Percentiles rank a stretch among this genome's conserved stretches.
Conservation (phyloP, 2,888 invertebrate species). For the Cataglyphis livida region DNA sequence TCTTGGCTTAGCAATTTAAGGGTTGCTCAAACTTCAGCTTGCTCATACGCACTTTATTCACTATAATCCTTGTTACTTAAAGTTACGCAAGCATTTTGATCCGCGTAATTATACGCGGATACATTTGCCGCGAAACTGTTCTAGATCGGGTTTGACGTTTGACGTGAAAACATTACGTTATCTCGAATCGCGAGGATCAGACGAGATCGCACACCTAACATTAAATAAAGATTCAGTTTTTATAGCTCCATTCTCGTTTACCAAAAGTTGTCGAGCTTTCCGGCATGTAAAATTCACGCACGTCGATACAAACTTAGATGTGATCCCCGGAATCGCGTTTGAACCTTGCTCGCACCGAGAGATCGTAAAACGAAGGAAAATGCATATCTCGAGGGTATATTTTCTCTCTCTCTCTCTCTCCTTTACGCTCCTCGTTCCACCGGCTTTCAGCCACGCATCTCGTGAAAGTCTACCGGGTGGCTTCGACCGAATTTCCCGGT, state of each 20-base stretch:
- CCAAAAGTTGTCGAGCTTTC: neutral
- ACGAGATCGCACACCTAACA: neutral
- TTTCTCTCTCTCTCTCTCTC: neutral
- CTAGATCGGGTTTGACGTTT: neutral
- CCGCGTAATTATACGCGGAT: neutral
- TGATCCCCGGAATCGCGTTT: slow-evolving; percentile 40
- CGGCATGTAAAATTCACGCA: slow-evolving; percentile 35
- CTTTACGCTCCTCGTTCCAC: neutral
- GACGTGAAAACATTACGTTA: neutral
- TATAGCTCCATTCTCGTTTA: neutral
- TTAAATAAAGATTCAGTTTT: neutral
- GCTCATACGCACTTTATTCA: neutral
- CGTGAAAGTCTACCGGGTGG: slow-evolving; percentile 33
- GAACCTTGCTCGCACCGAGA: slow-evolving; percentile 15
- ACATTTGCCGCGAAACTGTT: neutral
- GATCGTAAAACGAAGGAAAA: slow-evolving; percentile 43
- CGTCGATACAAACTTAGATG: slow-evolving; percentile 42
- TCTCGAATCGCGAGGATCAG: neutral
- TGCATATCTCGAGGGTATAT: slow-evolving; percentile 17
- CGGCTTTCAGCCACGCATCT: slow-evolving; percentile 31
- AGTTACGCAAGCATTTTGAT: neutral
- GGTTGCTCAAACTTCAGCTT: neutral
- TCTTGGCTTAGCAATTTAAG: neutral
- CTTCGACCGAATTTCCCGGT: slow-evolving; percentile 33
- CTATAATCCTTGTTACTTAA: neutral